Evolutionary conservation across 2,113 vertebrate species (phyloP).

Genomic region (Gobio gobio): DNA sequence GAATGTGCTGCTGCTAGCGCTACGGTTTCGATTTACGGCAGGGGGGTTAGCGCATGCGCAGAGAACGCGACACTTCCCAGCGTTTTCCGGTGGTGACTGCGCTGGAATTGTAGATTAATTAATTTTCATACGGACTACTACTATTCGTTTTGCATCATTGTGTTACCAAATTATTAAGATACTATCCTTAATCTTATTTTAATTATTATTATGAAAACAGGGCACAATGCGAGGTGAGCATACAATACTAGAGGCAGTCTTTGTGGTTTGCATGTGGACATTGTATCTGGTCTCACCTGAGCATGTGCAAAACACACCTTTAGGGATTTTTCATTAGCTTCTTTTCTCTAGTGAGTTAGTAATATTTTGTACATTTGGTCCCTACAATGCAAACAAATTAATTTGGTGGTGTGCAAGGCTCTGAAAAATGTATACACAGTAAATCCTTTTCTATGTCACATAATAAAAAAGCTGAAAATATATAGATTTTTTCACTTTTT

Average conservation of each 20-base stretch:
- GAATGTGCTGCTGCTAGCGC: neutral
- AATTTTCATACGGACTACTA: neutral
- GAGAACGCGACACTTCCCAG: neutral
- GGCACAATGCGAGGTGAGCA: neutral
- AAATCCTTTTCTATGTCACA: neutral
- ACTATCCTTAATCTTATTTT: neutral
- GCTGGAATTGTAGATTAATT: neutral
- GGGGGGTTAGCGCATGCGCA: neutral
- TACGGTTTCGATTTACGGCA: constrained; percentile 28
- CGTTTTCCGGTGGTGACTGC: constrained; percentile 14
- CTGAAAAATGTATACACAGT: neutral
- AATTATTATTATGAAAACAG: neutral
- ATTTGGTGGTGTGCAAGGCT: neutral
- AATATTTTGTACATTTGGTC: neutral
- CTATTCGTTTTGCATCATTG: neutral
- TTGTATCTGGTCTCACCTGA: neutral
- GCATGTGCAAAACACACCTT: neutral
- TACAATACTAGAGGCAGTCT: neutral
- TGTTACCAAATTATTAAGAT: neutral
- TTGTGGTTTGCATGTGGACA: neutral
- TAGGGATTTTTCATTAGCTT: neutral
- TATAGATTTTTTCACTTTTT: neutral
- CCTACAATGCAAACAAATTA: neutral
- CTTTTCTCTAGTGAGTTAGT: neutral
- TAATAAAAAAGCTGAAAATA: neutral